Percentiles rank a stretch among this genome's conserved stretches.
Conservation (phyloP, 2,888 invertebrate genomes). For the Parapristionchus giblindavisi region DNA sequence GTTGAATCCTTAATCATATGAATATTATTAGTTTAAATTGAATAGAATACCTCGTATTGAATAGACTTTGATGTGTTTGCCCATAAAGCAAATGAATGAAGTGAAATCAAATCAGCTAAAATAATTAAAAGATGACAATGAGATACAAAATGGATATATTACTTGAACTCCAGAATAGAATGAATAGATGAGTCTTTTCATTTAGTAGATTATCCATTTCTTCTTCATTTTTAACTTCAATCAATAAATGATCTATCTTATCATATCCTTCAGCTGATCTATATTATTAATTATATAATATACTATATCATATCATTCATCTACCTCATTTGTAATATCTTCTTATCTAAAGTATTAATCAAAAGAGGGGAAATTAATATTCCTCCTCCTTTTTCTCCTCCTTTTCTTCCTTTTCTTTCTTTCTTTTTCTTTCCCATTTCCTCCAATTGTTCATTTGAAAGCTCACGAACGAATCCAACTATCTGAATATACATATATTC, state of each 20-base stretch:
- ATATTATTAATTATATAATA: too few species aligned
- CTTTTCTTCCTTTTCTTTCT: neutral
- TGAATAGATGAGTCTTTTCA: conserved; percentile 50
- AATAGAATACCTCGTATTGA: neutral
- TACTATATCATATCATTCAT: neutral
- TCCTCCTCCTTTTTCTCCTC: conserved; percentile 7
- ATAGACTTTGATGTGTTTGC: conserved; percentile 29
- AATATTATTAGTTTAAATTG: neutral
- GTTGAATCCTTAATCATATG: conserved; percentile 19
- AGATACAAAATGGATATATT: conserved; percentile 12
- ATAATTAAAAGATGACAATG: neutral
- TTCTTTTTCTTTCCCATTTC: conserved; percentile 24
- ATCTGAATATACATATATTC: conserved; percentile 9
- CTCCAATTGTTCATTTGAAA: conserved; percentile 29
- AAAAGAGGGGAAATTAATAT: conserved; percentile 21
- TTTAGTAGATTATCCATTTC: conserved; percentile 49
- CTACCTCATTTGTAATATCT: conserved; percentile 24
- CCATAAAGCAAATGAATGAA: conserved; percentile 23
- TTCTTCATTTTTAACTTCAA: conserved; percentile 40
- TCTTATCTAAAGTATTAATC: conserved; percentile 10
- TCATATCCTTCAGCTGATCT: conserved; percentile 18
- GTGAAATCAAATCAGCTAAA: conserved; percentile 18
- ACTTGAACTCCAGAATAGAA: conserved; percentile 67
- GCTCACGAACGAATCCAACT: conserved; percentile 36
- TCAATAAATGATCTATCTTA: conserved; percentile 28